Percentiles rank a stretch among this genome's conserved stretches.
Conservation (phyloP, 2,113 vertebrate genomes). For the Plotosus lineatus region DNA sequence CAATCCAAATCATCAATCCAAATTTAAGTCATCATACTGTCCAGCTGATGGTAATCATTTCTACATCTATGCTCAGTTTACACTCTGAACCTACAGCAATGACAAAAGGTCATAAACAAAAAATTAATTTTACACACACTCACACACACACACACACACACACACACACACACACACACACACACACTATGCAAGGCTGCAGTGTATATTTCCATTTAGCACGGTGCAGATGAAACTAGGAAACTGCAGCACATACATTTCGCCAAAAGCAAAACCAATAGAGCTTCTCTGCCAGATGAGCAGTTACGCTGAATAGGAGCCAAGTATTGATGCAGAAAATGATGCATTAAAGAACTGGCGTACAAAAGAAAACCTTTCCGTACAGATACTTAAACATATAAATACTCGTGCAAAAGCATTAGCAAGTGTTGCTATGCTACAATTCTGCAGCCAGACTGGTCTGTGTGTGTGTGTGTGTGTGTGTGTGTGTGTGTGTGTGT, state of each 20-base stretch:
- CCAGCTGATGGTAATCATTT: background rate
- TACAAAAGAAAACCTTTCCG: background rate
- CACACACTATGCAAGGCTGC: background rate
- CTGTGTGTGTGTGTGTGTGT: background rate
- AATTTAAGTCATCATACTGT: background rate
- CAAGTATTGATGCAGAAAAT: slow-evolving; percentile 1
- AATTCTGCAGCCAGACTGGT: background rate
- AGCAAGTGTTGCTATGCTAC: background rate
- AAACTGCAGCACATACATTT: background rate
- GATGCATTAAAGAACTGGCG: background rate
- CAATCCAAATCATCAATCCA: background rate
- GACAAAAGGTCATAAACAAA: too few relatives aligned
- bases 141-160: too few relatives aligned
- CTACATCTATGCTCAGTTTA: background rate
- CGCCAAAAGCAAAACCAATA: background rate
- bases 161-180: background rate
- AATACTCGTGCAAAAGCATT: background rate
- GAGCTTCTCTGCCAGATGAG: background rate
- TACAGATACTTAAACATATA: background rate
- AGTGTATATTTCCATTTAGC: background rate
- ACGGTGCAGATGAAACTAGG: background rate
- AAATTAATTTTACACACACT: too few relatives aligned
- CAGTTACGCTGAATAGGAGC: background rate
- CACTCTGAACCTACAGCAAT: too few relatives aligned
- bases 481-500: background rate